phyloP scores from a whole-genome alignment of 2,797 vertebrate genomes.

The Arctocebus calabarensis region DNA sequence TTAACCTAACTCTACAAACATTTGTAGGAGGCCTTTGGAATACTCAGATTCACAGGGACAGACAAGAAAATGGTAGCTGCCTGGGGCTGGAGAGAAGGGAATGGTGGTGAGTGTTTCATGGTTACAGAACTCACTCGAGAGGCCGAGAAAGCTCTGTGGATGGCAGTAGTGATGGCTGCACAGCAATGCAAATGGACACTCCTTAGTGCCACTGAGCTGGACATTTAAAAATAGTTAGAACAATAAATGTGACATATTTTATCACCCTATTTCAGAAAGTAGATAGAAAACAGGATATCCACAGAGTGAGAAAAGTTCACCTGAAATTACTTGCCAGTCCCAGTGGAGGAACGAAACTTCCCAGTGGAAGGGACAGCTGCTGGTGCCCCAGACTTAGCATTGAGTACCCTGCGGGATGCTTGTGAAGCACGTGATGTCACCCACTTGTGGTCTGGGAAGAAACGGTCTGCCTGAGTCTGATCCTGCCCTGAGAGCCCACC shows the following conservation, averaged over 20 bases:
- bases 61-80: background rate
- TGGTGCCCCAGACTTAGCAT: background rate
- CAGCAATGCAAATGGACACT: no score
- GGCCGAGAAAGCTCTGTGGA: background rate
- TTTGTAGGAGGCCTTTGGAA: background rate
- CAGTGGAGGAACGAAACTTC: no score
- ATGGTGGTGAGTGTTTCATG: accelerated
- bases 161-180: accelerated
- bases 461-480: no score
- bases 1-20: no score
- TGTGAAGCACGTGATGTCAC: background rate
- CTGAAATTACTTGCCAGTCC: background rate
- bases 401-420: background rate
- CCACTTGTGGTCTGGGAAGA: background rate
- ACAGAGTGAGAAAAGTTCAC: background rate
- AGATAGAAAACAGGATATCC: no score
- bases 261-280: background rate
- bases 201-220: no score
- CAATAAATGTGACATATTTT: background rate
- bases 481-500: no score
- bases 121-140: background rate
- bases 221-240: background rate
- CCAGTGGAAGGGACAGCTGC: no score
- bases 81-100: background rate
- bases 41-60: background rate